A percentile compares a stretch with the other conserved stretches of the same genome.
Conservation (phyloP, 1,140 invertebrate genomes). For the Stegodyphus dumicola region DNA sequence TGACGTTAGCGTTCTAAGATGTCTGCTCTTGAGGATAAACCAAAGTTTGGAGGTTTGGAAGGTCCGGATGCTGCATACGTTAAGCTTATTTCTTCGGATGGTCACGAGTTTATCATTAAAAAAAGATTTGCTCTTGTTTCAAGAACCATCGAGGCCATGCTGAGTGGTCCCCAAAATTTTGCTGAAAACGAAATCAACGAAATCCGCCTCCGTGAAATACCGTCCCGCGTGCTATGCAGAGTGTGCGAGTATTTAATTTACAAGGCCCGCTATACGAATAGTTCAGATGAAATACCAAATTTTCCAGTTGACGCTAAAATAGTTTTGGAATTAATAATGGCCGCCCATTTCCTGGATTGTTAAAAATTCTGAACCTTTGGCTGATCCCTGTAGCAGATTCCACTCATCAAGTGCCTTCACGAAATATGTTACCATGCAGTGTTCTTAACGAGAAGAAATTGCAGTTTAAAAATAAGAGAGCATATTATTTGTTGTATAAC, state of each 20-base stretch:
- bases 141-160: slow-evolving; percentile 98
- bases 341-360: slow-evolving; percentile 99
- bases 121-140: slow-evolving; percentile 96
- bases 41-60: slow-evolving; percentile 89
- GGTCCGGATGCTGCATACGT: slow-evolving; percentile 99
- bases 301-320: slow-evolving; percentile 98
- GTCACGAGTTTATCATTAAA: slow-evolving; percentile 98
- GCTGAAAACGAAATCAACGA: slow-evolving; percentile 99
- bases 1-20: not conserved
- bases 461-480: too few relatives aligned
- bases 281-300: slow-evolving; percentile 99
- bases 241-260: slow-evolving; percentile 99
- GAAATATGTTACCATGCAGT: too few relatives aligned
- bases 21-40: not conserved
- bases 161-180: slow-evolving; percentile 87
- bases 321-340: slow-evolving; percentile 97
- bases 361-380: slow-evolving; percentile 71
- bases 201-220: slow-evolving; percentile 97
- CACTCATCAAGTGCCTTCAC: too few relatives aligned
- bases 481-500: too few relatives aligned
- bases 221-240: slow-evolving; percentile 98
- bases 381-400: too few relatives aligned
- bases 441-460: too few relatives aligned
- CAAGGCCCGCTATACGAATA: slow-evolving; percentile 98
- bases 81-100: slow-evolving; percentile 96